These are phyloP conservation scores for Triplophysa rosa DNA, from an alignment of 2,113 vertebrate species.

Conservation along the genomic window DNA sequence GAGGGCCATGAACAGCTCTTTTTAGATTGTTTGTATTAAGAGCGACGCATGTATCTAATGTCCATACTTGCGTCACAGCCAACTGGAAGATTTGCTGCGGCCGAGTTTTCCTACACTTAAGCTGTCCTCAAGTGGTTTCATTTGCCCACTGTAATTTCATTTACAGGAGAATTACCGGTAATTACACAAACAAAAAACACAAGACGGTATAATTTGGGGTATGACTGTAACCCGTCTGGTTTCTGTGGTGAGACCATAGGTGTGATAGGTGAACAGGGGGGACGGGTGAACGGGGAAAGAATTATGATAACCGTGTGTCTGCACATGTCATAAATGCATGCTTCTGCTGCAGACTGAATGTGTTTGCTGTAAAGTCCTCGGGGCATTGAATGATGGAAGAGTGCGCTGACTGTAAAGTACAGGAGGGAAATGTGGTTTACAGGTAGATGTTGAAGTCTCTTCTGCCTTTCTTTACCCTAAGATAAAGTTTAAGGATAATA, in stretches of 20 bases:
- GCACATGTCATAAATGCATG: not conserved
- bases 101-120: constrained; percentile 35
- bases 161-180: constrained; percentile 29
- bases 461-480: constrained; percentile 33
- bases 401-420: not conserved
- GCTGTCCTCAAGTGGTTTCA: constrained; percentile 20
- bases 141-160: constrained; percentile 36
- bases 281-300: not conserved
- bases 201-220: constrained; percentile 25
- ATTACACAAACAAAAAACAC: constrained; percentile 21
- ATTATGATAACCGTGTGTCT: constrained; percentile 1
- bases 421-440: not conserved
- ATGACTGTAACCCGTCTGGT: constrained; percentile 29
- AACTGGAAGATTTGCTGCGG: not conserved
- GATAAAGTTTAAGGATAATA: constrained; percentile 46
- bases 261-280: constrained; percentile 10
- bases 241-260: constrained; percentile 21
- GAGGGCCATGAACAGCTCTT: constrained; percentile 3
- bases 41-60: not conserved
- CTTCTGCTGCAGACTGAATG: not conserved
- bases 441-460: not conserved
- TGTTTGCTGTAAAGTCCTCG: not conserved
- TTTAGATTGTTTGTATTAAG: constrained; percentile 9
- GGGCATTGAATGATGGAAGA: not conserved
- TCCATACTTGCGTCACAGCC: not conserved